Conservation (phyloP, 2,888 invertebrate species). For the Baccha elongata region DNA sequence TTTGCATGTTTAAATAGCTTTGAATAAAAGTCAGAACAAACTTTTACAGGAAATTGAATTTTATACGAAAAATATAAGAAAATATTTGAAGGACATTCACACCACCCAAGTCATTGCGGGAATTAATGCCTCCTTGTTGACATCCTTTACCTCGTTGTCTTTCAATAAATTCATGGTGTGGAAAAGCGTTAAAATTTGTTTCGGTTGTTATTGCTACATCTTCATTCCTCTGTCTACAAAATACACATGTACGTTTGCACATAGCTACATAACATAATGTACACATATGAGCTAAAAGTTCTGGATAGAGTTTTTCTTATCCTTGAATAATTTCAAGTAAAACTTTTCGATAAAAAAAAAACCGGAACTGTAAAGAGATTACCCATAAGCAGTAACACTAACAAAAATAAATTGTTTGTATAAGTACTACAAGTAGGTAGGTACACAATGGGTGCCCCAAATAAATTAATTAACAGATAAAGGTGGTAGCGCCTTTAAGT, state of each 20-base stretch:
- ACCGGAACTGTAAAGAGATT: slow-evolving; percentile 37
- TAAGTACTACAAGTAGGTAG: too few relatives aligned
- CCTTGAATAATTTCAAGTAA: slow-evolving; percentile 52
- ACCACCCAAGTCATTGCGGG: slow-evolving; percentile 6
- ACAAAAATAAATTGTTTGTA: not conserved
- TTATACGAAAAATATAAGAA: not conserved
- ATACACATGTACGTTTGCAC: slow-evolving; percentile 15
- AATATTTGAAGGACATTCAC: slow-evolving; percentile 1
- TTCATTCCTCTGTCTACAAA: slow-evolving; percentile 2
- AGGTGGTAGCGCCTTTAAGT: too few relatives aligned
- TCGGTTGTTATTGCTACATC: slow-evolving; percentile 1
- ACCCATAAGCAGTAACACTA: slow-evolving; percentile 18
- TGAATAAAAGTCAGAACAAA: slow-evolving; percentile 13
- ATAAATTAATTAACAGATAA: too few relatives aligned
- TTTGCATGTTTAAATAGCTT: not conserved
- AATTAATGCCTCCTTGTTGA: slow-evolving; percentile 29
- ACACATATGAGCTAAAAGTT: too few relatives aligned
- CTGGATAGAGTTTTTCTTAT: slow-evolving; percentile 44
- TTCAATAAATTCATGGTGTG: slow-evolving; percentile 58
- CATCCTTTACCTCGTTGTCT: slow-evolving; percentile 26
- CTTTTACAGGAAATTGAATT: slow-evolving; percentile 38
- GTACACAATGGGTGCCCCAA: too few relatives aligned
- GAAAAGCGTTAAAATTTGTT: slow-evolving; percentile 53
- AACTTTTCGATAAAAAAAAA: slow-evolving; percentile 49
- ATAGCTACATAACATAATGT: too few relatives aligned